Conservation (phyloP, 2,797 vertebrate genomes). For the Clarias platycephalus region DNA sequence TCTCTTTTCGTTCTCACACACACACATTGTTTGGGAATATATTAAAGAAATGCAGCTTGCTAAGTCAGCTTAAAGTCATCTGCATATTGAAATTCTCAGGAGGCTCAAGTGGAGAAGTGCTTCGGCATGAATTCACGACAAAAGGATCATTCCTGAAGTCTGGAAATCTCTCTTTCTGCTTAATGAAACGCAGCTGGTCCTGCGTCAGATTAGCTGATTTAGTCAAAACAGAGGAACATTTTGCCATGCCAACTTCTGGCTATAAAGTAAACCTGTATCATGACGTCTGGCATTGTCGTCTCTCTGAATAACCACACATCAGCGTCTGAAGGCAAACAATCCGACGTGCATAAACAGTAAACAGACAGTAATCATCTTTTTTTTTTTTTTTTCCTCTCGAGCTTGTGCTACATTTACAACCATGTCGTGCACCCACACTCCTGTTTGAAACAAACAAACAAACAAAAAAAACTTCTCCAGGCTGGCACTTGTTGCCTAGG, state of each 20-base stretch:
- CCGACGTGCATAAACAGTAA: neutral
- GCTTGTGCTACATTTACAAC: constrained; percentile 9
- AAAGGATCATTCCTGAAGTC: neutral
- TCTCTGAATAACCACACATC: neutral
- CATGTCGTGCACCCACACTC: constrained; percentile 16
- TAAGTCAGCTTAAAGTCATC: neutral
- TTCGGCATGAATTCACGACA: neutral
- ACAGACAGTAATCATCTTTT: neutral
- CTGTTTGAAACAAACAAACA: neutral
- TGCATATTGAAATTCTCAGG: neutral
- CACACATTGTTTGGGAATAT: neutral
- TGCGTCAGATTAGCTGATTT: constrained; percentile 1
- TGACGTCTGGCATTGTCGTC: constrained; percentile 9
- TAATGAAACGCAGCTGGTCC: constrained; percentile 17
- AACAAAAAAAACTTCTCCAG: constrained; percentile 12
- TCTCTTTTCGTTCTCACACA: neutral
- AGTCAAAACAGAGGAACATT: neutral
- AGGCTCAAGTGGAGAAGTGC: neutral
- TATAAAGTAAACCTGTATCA: neutral
- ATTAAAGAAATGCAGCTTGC: neutral
- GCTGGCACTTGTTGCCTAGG: constrained; percentile 26
- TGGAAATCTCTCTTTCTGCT: neutral
- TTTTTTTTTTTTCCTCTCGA: neutral
- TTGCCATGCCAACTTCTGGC: neutral
- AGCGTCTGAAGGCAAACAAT: neutral